Percentiles rank a stretch among this genome's conserved stretches.
Conservation (phyloP, 2,888 invertebrate species). For the Cremastobaeus sp. region DNA sequence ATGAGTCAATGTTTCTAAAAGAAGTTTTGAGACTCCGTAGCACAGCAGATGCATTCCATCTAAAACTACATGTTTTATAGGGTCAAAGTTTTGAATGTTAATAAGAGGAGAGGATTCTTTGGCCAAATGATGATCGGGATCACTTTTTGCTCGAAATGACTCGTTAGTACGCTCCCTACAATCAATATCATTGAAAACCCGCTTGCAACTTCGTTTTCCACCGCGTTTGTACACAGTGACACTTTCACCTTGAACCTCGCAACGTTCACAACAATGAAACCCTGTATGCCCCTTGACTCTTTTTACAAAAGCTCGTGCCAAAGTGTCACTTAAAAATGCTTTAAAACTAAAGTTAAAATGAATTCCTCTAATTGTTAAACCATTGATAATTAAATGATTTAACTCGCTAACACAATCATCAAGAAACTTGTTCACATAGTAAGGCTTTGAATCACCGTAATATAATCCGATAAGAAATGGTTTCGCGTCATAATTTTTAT, state of each 20-base stretch:
- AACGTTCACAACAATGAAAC: slow-evolving; percentile 8
- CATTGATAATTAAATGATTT: neutral
- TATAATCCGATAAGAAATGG: neutral
- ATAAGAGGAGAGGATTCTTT: slow-evolving; percentile 10
- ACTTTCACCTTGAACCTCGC: slow-evolving; percentile 1
- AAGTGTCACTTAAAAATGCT: slow-evolving; percentile 5
- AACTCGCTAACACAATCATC: neutral
- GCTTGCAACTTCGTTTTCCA: neutral
- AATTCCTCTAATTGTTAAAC: neutral
- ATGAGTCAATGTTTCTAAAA: too few relatives aligned
- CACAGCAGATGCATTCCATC: slow-evolving; percentile 56
- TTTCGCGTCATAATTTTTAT: neutral
- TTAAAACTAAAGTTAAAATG: slow-evolving; percentile 2
- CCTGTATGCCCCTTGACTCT: slow-evolving; percentile 7
- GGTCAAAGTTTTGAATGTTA: slow-evolving; percentile 5
- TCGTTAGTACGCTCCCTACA: neutral
- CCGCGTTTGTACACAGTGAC: neutral
- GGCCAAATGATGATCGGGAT: slow-evolving; percentile 16
- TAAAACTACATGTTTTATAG: slow-evolving; percentile 8
- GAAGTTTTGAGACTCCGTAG: slow-evolving; percentile 26
- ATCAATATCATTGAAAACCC: slow-evolving; percentile 13
- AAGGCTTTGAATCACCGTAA: neutral
- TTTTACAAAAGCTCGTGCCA: slow-evolving; percentile 13
- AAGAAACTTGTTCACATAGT: neutral
- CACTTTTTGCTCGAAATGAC: slow-evolving; percentile 4